phyloP scores from a whole-genome alignment of 2,888 invertebrate genomes.

The Sinopyrophorus schimmeli region DNA sequence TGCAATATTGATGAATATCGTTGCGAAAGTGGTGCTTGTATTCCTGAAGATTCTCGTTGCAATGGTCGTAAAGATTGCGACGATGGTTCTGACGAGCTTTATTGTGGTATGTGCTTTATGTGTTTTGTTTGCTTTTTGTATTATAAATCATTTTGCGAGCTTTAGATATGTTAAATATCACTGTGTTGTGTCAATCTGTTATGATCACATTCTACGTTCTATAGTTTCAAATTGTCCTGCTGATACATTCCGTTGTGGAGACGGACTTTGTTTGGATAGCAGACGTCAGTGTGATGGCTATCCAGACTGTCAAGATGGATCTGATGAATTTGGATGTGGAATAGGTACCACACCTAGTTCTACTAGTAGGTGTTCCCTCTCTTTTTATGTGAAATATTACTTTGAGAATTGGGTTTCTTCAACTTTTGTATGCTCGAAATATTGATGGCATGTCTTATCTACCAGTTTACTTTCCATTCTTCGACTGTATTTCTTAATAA shows the following conservation, averaged over 20 bases:
- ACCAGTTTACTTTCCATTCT: too few species aligned
- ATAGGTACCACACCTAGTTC: constrained; percentile 5
- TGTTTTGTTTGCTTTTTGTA: constrained; percentile 16
- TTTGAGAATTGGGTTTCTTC: too few species aligned
- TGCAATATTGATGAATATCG: constrained; percentile 59
- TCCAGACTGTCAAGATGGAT: constrained; percentile 63
- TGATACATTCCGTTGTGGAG: constrained; percentile 38
- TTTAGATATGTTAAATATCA: neutral
- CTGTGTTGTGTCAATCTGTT: neutral
- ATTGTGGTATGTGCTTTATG: constrained; percentile 57
- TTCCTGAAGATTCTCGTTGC: constrained; percentile 63
- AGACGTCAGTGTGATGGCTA: constrained; percentile 65
- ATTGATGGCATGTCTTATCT: too few species aligned
- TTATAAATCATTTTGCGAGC: constrained; percentile 1
- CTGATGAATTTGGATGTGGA: constrained; percentile 59
- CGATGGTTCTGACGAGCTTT: constrained; percentile 66
- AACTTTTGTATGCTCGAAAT: too few species aligned
- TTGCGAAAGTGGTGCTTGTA: constrained; percentile 59
- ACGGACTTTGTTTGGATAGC: constrained; percentile 35
- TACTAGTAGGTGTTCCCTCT: constrained; percentile 20
- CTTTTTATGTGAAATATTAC: too few species aligned
- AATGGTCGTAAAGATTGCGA: constrained; percentile 63
- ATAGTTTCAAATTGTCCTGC: constrained; percentile 39
- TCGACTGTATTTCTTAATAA: too few species aligned
- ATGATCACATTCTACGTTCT: constrained; percentile 4